Evolutionary conservation across 1,140 invertebrate species (phyloP).

Genomic region (Anastatus disparis): DNA sequence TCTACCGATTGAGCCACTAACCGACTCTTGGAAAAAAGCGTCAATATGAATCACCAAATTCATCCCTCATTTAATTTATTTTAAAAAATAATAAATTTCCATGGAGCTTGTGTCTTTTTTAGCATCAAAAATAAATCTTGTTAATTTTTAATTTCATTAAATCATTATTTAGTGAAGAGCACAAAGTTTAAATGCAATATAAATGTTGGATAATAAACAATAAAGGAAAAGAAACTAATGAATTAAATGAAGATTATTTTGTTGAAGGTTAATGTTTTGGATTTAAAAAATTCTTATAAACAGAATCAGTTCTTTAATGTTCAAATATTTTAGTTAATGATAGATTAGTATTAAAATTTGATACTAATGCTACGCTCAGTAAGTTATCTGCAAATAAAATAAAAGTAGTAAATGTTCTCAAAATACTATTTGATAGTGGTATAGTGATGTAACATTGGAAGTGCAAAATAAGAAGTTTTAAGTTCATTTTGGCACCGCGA

Average conservation of each 20-base stretch:
- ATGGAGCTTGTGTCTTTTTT: too few relatives aligned
- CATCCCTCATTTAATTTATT: too few relatives aligned
- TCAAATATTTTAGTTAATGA: too few relatives aligned
- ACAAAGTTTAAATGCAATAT: background rate
- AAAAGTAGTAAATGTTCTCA: slow-evolving; percentile 1
- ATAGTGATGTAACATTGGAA: slow-evolving; percentile 2
- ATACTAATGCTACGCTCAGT: background rate
- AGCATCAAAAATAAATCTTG: too few relatives aligned
- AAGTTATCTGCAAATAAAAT: background rate
- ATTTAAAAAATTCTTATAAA: background rate
- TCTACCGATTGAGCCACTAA: too few relatives aligned
- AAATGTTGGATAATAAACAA: background rate
- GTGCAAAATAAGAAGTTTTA: background rate
- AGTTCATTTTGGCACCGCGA: background rate
- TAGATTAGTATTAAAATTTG: background rate
- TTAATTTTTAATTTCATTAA: too few relatives aligned
- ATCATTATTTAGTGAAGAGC: background rate
- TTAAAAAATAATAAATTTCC: too few relatives aligned
- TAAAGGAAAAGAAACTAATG: background rate
- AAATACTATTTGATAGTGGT: background rate
- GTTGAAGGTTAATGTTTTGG: background rate
- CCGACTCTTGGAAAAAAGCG: too few relatives aligned
- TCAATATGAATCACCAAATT: too few relatives aligned
- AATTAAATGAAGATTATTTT: too few relatives aligned
- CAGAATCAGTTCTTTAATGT: too few relatives aligned